phyloP scores from a whole-genome alignment of 2,797 vertebrate genomes.

The Tolypeutes matacus region DNA sequence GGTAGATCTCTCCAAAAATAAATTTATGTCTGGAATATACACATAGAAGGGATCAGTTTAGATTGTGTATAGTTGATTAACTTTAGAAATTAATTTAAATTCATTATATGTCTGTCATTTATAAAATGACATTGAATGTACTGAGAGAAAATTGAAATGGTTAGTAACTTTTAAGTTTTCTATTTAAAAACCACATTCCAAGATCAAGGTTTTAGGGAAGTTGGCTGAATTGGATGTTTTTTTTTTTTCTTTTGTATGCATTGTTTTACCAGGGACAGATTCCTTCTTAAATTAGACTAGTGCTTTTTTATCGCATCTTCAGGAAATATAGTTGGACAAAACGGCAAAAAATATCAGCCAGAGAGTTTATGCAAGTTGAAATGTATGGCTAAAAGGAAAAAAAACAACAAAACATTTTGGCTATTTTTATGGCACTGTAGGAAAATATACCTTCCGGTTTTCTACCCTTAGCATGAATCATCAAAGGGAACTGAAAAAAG shows the following conservation, averaged over 20 bases:
- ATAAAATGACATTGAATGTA: neutral
- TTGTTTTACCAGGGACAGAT: slow-evolving; percentile 79
- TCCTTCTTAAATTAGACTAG: slow-evolving; percentile 81
- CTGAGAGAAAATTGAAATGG: slow-evolving; percentile 10
- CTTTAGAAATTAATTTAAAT: slow-evolving; percentile 3
- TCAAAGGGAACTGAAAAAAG: slow-evolving; percentile 65
- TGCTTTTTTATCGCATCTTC: slow-evolving; percentile 77
- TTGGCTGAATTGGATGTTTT: slow-evolving; percentile 62
- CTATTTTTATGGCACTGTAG: slow-evolving; percentile 71
- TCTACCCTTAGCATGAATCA: slow-evolving; percentile 71
- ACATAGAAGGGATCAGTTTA: neutral
- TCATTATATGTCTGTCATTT: neutral
- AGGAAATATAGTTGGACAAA: slow-evolving; percentile 78
- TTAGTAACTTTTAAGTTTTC: slow-evolving; percentile 63
- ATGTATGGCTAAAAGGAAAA: slow-evolving; percentile 64
- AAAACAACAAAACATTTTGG: slow-evolving; percentile 71
- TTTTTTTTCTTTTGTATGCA: slow-evolving; percentile 65
- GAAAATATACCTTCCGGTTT: slow-evolving; percentile 72
- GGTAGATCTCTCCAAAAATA: slow-evolving; percentile 61
- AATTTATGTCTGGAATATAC: neutral
- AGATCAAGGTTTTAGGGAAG: slow-evolving; percentile 72
- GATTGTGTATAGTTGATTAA: neutral
- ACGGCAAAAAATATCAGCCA: slow-evolving; percentile 75
- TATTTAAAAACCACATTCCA: slow-evolving; percentile 72
- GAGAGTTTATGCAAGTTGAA: slow-evolving; percentile 65